Percentiles rank a stretch among this genome's conserved stretches.
These are phyloP conservation scores for Cisticola juncidis DNA, from an alignment of 2,113 vertebrate genomes.

Conservation along the genomic window DNA sequence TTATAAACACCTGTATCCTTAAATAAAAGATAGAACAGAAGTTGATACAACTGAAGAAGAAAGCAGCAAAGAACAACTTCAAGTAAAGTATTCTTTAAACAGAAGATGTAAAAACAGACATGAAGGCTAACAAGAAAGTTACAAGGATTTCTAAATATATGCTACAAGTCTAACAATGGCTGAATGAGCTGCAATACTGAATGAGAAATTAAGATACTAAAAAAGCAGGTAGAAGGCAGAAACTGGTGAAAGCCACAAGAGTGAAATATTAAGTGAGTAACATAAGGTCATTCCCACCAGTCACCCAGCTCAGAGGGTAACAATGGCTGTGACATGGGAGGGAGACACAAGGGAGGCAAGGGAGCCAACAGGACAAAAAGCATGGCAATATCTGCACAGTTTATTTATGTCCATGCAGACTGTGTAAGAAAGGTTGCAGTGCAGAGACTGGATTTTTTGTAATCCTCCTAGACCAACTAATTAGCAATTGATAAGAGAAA, in stretches of 20 bases:
- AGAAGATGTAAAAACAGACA: not conserved
- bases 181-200: not conserved
- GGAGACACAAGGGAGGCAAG: not conserved
- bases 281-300: not conserved
- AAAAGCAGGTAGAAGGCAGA: not conserved
- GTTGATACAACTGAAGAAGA: not conserved
- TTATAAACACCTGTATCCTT: not conserved
- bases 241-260: not conserved
- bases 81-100: not conserved
- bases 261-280: not conserved
- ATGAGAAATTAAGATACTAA: not conserved
- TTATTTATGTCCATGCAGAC: not conserved
- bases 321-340: not conserved
- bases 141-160: not conserved
- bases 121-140: not conserved
- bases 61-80: not conserved
- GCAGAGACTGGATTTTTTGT: not conserved
- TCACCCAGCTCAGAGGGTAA: not conserved
- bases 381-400: not conserved
- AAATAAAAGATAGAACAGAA: not conserved
- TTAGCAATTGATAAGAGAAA: not conserved
- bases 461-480: not conserved
- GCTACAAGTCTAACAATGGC: not conserved
- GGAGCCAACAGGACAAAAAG: not conserved
- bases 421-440: not conserved